These are phyloP conservation scores for Rhagoletis zephyria DNA, from an alignment of 1,140 invertebrate species.

Conservation along the genomic window DNA sequence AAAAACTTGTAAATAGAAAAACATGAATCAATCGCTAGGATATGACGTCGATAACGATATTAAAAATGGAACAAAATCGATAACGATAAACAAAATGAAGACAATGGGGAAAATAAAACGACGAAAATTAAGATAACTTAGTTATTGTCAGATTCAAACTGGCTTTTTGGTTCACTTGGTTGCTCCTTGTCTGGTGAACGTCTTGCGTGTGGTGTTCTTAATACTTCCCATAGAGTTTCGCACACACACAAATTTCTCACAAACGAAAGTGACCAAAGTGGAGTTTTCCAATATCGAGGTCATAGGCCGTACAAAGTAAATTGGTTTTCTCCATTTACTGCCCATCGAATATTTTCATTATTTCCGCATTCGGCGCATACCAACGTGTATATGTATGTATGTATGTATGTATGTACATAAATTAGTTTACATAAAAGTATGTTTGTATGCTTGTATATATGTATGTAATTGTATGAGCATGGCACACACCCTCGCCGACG, in stretches of 20 bases:
- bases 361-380: constrained; percentile 2
- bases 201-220: background rate
- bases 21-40: no score
- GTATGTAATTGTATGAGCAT: background rate
- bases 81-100: no score
- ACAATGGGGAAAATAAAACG: no score
- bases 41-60: no score
- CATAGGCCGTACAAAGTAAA: background rate
- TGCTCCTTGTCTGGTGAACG: background rate
- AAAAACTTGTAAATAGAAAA: no score
- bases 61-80: no score
- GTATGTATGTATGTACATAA: background rate
- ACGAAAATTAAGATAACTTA: no score
- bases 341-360: constrained; percentile 19
- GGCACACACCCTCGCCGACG: background rate
- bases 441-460: background rate
- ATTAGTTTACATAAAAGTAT: background rate
- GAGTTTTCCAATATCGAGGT: constrained; percentile 20
- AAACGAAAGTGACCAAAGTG: background rate
- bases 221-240: background rate
- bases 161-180: constrained; percentile 27
- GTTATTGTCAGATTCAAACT: no score
- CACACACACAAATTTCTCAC: background rate
- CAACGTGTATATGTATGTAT: background rate
- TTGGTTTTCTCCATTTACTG: constrained; percentile 21